Percentiles rank a stretch among this genome's conserved stretches.
Conservation (phyloP, 2,888 invertebrate species). For the Malthinus seriepunctatus region DNA sequence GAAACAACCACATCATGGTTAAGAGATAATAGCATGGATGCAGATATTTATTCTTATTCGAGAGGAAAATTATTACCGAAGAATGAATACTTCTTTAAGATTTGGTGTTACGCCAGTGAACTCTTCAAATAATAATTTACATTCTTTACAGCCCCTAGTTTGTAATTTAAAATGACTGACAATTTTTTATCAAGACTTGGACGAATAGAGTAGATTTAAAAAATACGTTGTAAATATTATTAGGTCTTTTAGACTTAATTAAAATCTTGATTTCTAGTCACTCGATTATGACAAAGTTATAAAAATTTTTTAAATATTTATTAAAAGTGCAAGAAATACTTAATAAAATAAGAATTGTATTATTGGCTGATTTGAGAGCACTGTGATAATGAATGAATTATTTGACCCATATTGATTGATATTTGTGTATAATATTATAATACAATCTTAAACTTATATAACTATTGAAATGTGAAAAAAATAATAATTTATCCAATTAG, state of each 20-base stretch:
- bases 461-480: not conserved
- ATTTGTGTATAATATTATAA: not conserved
- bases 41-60: slow-evolving; percentile 89
- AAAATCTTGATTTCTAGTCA: slow-evolving; percentile 12
- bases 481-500: not conserved
- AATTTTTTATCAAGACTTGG: slow-evolving; percentile 25
- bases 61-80: slow-evolving; percentile 79
- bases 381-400: slow-evolving; percentile 4
- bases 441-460: not conserved
- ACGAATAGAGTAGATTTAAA: slow-evolving; percentile 13
- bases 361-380: not conserved
- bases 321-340: not conserved
- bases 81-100: slow-evolving; percentile 95
- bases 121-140: slow-evolving; percentile 69
- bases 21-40: slow-evolving; percentile 91
- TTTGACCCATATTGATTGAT: not conserved
- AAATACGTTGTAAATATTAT: slow-evolving; percentile 22
- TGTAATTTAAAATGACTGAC: slow-evolving; percentile 19
- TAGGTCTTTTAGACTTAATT: slow-evolving; percentile 12
- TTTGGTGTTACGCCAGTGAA: slow-evolving; percentile 86
- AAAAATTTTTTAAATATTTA: not conserved
- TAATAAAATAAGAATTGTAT: not conserved
- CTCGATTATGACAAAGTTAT: slow-evolving; percentile 3
- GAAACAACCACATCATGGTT: slow-evolving; percentile 94
- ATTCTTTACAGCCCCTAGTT: not conserved